Evolutionary conservation across 2,888 invertebrate species (phyloP).

Genomic region (Tortricodes alternella): DNA sequence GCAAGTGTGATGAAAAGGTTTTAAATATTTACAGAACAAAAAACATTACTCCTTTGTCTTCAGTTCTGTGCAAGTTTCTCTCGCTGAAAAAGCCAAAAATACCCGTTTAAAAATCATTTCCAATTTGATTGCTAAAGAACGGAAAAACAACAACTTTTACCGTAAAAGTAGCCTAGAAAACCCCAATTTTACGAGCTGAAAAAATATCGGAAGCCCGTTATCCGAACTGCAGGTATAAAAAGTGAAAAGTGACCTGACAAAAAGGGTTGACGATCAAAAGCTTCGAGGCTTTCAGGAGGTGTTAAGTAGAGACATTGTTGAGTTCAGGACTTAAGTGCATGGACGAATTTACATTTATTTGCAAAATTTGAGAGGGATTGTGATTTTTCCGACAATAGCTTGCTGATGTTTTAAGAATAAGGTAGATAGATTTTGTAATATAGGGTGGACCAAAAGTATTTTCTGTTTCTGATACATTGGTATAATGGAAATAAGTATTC

Average conservation of each 20-base stretch:
- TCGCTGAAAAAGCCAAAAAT: no score
- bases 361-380: neutral
- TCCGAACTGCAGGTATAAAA: neutral
- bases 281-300: neutral
- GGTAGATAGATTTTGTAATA: no score
- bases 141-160: no score
- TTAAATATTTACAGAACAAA: no score
- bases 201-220: neutral
- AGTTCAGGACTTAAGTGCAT: neutral
- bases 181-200: neutral
- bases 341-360: neutral
- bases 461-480: no score
- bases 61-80: no score
- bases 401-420: neutral
- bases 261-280: slow-evolving; percentile 6
- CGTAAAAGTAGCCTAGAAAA: neutral
- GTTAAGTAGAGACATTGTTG: slow-evolving; percentile 4
- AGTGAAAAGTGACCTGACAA: neutral
- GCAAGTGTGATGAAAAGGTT: no score
- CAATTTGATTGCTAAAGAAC: no score
- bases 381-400: neutral
- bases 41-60: no score
- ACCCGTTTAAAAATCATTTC: no score
- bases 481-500: no score
- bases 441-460: no score